Conservation (phyloP, 2,888 invertebrate genomes). For the Epirrhoe alternata region DNA sequence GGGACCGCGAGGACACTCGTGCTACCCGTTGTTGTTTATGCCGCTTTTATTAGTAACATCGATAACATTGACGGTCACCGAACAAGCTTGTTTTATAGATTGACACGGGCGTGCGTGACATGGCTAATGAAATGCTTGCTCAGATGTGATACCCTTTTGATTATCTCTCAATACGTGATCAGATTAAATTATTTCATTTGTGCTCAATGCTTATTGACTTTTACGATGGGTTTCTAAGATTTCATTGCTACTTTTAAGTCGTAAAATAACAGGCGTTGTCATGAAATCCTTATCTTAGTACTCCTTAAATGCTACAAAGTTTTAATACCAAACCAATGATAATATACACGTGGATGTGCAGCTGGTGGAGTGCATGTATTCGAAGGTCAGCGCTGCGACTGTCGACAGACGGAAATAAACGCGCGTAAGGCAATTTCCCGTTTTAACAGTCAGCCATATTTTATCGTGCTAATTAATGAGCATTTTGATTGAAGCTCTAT, state of each 20-base stretch:
- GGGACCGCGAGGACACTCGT: constrained; percentile 59
- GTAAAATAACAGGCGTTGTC: constrained; percentile 13
- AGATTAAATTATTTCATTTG: constrained; percentile 25
- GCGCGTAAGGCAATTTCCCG: constrained; percentile 75
- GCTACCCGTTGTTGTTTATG: constrained; percentile 25
- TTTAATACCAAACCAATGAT: constrained; percentile 14
- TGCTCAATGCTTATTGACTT: constrained; percentile 29
- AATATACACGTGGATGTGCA: constrained; percentile 45
- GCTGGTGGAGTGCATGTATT: constrained; percentile 54
- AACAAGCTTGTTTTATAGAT: constrained; percentile 24
- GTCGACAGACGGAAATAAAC: constrained; percentile 71
- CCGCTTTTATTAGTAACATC: constrained; percentile 18
- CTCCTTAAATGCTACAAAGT: constrained; percentile 12
- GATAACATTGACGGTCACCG: constrained; percentile 15
- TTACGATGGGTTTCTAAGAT: constrained; percentile 26
- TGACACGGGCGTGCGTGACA: constrained; percentile 32
- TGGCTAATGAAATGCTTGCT: constrained; percentile 29
- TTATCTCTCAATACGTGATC: constrained; percentile 28
- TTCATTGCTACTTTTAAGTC: constrained; percentile 27
- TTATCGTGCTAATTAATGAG: constrained; percentile 34
- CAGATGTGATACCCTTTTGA: constrained; percentile 26
- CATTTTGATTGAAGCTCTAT: constrained; percentile 29
- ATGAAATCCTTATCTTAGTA: constrained; percentile 10
- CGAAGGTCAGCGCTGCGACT: constrained; percentile 66
- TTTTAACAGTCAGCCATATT: constrained; percentile 39